phyloP scores from a whole-genome alignment of 2,113 vertebrate genomes.

The Tringa solitaria region DNA sequence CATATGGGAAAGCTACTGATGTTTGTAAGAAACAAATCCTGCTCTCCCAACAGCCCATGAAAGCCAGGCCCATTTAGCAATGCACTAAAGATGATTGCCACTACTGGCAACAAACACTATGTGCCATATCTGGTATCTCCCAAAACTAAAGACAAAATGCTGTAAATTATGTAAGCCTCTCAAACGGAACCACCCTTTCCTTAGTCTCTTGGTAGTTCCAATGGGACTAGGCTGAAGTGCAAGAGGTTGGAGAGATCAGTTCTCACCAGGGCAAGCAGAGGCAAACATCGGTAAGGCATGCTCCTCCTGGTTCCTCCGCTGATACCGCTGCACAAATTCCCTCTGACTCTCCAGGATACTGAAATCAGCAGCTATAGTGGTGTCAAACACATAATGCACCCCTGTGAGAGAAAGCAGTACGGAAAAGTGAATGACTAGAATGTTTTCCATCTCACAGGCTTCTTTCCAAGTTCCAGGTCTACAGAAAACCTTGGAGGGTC shows the following conservation, averaged over 20 bases:
- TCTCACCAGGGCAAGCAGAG: slow-evolving; percentile 93
- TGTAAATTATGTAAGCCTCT: not conserved
- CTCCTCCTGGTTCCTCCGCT: slow-evolving; percentile 82
- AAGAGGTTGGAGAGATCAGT: not conserved
- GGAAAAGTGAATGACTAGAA: not conserved
- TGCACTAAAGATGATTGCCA: not conserved
- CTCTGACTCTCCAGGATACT: slow-evolving; percentile 94
- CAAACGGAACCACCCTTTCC: not conserved
- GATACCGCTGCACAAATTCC: slow-evolving; percentile 89
- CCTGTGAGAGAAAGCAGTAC: slow-evolving; percentile 66
- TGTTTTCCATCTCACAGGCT: not conserved
- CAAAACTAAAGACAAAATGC: not conserved
- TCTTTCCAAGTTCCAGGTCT: not conserved
- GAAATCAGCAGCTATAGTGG: slow-evolving; percentile 88
- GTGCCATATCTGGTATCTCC: accelerated
- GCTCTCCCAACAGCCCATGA: not conserved
- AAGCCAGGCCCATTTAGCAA: not conserved
- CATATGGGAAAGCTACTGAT: not conserved
- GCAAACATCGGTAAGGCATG: slow-evolving; percentile 93
- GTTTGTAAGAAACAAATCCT: not conserved
- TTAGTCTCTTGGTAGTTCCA: not conserved
- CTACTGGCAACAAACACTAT: not conserved
- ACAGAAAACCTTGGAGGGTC: not conserved
- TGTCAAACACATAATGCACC: slow-evolving; percentile 90
- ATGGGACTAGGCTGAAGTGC: not conserved